phyloP scores from a whole-genome alignment of 2,113 vertebrate genomes.

The Rhynchomys soricoides region DNA sequence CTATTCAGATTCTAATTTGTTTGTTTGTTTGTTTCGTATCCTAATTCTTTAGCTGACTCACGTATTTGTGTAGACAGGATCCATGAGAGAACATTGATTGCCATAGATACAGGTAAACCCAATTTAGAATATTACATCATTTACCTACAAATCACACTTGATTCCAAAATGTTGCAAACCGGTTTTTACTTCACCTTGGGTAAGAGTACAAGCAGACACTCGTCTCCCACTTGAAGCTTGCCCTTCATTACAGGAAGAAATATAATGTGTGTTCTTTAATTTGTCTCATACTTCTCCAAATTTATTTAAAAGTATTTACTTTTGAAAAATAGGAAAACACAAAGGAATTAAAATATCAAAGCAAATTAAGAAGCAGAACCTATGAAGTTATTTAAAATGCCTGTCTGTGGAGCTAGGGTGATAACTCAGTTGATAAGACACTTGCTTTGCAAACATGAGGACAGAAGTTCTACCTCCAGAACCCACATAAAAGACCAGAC shows the following conservation, averaged over 20 bases:
- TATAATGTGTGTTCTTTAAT: not conserved
- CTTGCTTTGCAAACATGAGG: not conserved
- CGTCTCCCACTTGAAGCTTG: not conserved
- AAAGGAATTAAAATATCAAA: not conserved
- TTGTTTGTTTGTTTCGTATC: no score
- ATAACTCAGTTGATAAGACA: not conserved
- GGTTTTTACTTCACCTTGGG: slow-evolving; percentile 10
- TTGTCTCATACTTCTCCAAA: not conserved
- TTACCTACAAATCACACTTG: slow-evolving; percentile 23
- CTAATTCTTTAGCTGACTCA: slow-evolving; percentile 28
- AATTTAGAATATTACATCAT: slow-evolving; percentile 40
- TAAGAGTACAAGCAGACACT: not conserved
- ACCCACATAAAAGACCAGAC: not conserved
- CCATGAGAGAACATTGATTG: slow-evolving; percentile 4
- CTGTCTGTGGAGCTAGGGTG: not conserved
- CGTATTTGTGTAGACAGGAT: not conserved
- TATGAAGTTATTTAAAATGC: slow-evolving; percentile 24
- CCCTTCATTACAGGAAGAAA: slow-evolving; percentile 37
- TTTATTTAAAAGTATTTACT: not conserved
- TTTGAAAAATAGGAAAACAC: slow-evolving; percentile 7
- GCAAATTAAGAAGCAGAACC: slow-evolving; percentile 1
- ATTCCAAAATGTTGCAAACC: slow-evolving; percentile 33
- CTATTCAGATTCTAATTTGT: slow-evolving; percentile 32
- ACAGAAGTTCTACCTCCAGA: not conserved
- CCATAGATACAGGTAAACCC: not conserved